Evolutionary conservation across 2,797 vertebrate species (phyloP).

Genomic region (Neoniphon sammara): DNA sequence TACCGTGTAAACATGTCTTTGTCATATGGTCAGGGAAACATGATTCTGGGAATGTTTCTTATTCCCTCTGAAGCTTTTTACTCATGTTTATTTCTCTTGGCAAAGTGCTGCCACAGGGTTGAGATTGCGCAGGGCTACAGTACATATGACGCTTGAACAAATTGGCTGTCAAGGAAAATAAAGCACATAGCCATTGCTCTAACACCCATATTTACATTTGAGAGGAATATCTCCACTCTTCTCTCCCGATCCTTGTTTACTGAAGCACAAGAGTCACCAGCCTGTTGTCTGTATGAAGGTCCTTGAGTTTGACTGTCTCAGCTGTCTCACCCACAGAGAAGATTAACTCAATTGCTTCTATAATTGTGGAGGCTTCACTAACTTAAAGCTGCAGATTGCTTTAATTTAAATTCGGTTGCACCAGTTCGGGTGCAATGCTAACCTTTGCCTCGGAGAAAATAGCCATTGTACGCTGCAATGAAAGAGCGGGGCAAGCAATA

Average conservation of each 20-base stretch:
- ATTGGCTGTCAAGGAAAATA: conserved; percentile 39
- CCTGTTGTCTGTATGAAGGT: conserved; percentile 36
- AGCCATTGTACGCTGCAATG: background rate
- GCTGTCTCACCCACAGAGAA: conserved; percentile 1
- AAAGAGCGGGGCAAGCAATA: background rate
- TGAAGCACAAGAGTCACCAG: conserved; percentile 24
- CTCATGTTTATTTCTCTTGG: conserved; percentile 12
- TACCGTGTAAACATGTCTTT: background rate
- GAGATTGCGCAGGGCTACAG: conserved; percentile 4
- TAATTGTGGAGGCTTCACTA: background rate
- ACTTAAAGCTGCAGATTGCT: background rate
- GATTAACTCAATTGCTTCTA: background rate
- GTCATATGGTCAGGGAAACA: conserved; percentile 13
- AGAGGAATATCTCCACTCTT: conserved; percentile 4
- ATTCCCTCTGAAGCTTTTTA: conserved; percentile 13
- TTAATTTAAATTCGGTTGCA: conserved; percentile 7
- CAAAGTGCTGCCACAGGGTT: background rate
- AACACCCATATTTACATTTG: conserved; percentile 33
- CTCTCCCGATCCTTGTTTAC: conserved; percentile 39
- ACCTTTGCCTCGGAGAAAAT: background rate
- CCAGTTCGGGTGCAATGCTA: conserved; percentile 11
- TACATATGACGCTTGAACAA: conserved; percentile 31
- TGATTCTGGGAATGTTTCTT: conserved; percentile 15
- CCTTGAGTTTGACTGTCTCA: conserved; percentile 16
- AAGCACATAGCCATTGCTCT: conserved; percentile 10